Evolutionary conservation across 1,140 invertebrate species (phyloP), one percentile per base, ranked within the genome.

Genomic region (Samia ricini): DNA sequence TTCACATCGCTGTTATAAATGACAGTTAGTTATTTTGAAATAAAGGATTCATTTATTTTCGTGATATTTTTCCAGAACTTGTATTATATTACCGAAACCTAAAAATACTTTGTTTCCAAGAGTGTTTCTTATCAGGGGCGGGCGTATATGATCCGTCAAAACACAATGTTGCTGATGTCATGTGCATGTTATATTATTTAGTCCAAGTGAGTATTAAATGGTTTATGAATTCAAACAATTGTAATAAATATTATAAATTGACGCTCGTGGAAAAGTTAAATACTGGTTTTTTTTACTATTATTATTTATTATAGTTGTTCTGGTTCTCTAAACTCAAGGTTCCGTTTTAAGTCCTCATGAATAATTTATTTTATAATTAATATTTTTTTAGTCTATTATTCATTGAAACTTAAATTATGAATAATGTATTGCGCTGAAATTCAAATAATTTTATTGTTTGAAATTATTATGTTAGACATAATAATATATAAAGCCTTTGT

Each of bases 161-260:
- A 20, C 60, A 87, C 48, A 74, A 72, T 61, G 77, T 84, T 2
- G 76, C 74, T 6, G 83, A 89, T 65, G 64, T 89, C 23, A 86
- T 89, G 81, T 88, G 87, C 58, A 61, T 83, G 26, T 71, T 88
- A 33, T 85, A 85, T 68, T 88, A 89, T 60, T 74, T 88, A 69
- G 80, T 88, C 10, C 86, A 89, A 74, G 86, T 87, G 74, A 15
- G 70, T 72, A 19, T 23, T 12, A 24, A 55, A 8, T 51, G 19
- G 20, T 22, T 51, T 51, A 7, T 36, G 33, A 36, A 36, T 36
- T 36, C 6, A 7, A 36, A 36, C 33, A 6, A 6, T 15, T 15
- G 59, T 42, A 24, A 58, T 59, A 24, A 24, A 56, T 50, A 15
- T 18, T 19, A 33, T 58, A 63, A 56, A 29, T 36, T 18, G 10